Percentiles rank a stretch among this genome's conserved stretches.
Evolutionary conservation across 2,797 vertebrate genomes (phyloP).

Genomic region (Squalus acanthias): DNA sequence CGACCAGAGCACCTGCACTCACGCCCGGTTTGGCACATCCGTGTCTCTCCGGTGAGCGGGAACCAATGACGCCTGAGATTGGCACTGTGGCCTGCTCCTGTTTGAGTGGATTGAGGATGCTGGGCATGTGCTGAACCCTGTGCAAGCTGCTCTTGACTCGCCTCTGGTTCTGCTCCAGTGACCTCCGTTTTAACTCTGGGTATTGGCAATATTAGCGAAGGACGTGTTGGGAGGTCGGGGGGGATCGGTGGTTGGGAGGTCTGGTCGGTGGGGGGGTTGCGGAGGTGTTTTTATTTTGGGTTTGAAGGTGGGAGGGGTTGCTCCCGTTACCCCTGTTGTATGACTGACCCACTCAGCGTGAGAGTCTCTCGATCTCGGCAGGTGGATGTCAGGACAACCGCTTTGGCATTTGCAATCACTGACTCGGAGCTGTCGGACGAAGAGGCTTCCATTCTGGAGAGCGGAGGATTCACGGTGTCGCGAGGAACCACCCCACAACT

Average conservation of each 20-base stretch:
- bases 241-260: too few relatives aligned
- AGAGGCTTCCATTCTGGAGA: slow-evolving; percentile 93
- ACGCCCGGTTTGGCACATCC: too few relatives aligned
- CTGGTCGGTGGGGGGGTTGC: too few relatives aligned
- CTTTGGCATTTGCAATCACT: slow-evolving; percentile 93
- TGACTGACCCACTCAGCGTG: neutral
- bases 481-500: slow-evolving; percentile 93
- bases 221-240: too few relatives aligned
- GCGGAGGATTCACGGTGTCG: slow-evolving; percentile 92
- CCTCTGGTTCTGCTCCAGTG: neutral
- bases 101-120: neutral
- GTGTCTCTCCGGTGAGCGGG: too few relatives aligned
- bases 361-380: slow-evolving; percentile 48
- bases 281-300: too few relatives aligned
- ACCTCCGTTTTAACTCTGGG: neutral
- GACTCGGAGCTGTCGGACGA: slow-evolving; percentile 96
- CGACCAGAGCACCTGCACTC: too few relatives aligned
- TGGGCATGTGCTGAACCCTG: neutral
- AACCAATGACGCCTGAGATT: too few relatives aligned
- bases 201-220: neutral
- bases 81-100: neutral
- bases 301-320: too few relatives aligned
- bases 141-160: too few relatives aligned
- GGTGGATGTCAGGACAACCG: slow-evolving; percentile 94
- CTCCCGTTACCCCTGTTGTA: neutral